Evolutionary conservation across 1,140 invertebrate genomes (phyloP), one percentile per base, ranked within the genome.

Genomic region (Capitella teleta): DNA sequence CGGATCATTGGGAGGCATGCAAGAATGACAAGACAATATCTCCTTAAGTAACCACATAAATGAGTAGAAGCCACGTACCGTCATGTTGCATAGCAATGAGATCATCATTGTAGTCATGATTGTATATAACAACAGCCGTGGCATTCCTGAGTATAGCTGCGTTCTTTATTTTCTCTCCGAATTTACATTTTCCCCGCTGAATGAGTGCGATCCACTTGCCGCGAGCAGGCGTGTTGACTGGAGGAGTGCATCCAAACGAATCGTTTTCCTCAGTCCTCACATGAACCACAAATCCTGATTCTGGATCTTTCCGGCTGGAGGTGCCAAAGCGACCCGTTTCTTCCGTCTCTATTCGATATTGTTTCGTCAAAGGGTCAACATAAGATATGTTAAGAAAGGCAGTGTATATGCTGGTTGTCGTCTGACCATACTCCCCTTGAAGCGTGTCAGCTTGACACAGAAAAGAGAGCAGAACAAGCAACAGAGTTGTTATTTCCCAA

Each of bases 171-270:
- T 87, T 87, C 40, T 79, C 77, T 60, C 84, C 80, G 62, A 85
- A 86, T 56, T 81, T 81, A 67, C 85, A 87, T 18, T 66, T 73
- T 23, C 84, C 85, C 16, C 83, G 68, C 54, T 79, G 76, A 2
- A 86, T 80, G 41, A 87, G 68, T 1, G 84, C 85, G 47, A 87
- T 80, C 83, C 84, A 87, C 0, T 80, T 75, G 19, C 77, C 73
- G 21, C 76, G 73, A 1, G 58, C 36, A 2, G 38, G 49, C 12
- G 54, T 51, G 30, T 78, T 78, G 16, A 72, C 60, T 24, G 83
- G 72, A 24, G 83, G 72, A 66, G 71, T 5, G 61, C 84, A 86
- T 1, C 80, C 83, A 5, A 76, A 80, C 58, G 82, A 79, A 3
- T 70, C 54, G 14, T 66, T 69, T 6, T 73, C 65, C 16, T 74